Conservation (phyloP, 2,113 vertebrate genomes). For the Elanus axillaris region DNA sequence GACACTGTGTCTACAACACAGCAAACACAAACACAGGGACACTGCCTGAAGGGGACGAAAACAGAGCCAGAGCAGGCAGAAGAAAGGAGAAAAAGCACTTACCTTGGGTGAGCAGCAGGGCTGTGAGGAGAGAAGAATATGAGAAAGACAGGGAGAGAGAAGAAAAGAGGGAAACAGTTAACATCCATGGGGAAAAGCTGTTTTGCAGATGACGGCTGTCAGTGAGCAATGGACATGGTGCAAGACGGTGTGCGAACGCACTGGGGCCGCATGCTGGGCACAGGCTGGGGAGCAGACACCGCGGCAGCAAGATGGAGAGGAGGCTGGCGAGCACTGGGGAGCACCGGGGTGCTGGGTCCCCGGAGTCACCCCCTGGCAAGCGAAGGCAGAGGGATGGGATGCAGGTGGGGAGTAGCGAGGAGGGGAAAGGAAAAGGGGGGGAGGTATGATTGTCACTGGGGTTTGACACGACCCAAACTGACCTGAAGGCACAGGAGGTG, state of each 20-base stretch:
- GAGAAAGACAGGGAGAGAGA: conserved; percentile 47
- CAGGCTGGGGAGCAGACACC: conserved; percentile 35
- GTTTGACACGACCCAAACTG: neutral
- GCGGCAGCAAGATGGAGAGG: conserved; percentile 1
- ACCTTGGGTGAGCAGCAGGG: conserved; percentile 79
- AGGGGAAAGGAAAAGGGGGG: neutral
- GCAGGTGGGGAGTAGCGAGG: neutral
- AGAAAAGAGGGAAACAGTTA: conserved; percentile 70
- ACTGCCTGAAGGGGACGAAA: neutral
- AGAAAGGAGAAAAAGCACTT: conserved; percentile 59
- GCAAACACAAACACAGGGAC: neutral
- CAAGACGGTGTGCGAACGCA: conserved; percentile 1
- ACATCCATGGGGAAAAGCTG: conserved; percentile 4
- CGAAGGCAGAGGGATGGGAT: neutral
- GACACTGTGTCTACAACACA: neutral
- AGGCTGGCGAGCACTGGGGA: neutral
- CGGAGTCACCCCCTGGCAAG: neutral
- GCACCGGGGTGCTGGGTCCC: neutral
- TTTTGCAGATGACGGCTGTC: conserved; percentile 1
- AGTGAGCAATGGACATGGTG: conserved; percentile 32
- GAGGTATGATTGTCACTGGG: neutral
- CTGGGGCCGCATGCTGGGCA: conserved; percentile 27
- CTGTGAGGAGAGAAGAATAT: conserved; percentile 66
- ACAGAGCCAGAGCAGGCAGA: conserved; percentile 12
- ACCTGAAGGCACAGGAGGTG: neutral